phyloP scores from a whole-genome alignment of 2,888 invertebrate species.

The Tortrix viridana region DNA sequence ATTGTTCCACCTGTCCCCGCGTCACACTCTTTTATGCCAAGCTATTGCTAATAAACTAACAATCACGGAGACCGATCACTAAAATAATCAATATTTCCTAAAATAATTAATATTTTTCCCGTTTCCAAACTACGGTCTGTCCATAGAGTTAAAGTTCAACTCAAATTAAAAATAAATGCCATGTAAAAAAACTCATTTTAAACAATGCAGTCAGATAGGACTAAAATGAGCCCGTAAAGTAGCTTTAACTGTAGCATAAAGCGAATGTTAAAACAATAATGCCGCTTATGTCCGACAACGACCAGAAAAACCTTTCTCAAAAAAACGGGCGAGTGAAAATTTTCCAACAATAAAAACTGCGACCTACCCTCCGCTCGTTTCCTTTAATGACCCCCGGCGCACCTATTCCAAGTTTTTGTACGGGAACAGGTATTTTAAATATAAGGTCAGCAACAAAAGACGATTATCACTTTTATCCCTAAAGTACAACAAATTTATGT shows the following conservation, averaged over 20 bases:
- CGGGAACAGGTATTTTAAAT: constrained; percentile 36
- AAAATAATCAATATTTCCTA: too few species aligned
- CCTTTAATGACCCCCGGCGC: constrained; percentile 33
- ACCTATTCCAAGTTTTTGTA: constrained; percentile 35
- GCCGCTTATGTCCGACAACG: constrained; percentile 26
- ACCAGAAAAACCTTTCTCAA: constrained; percentile 18
- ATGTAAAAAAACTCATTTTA: background rate
- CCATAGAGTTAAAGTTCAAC: too few species aligned
- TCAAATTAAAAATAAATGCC: background rate
- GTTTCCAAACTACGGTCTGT: too few species aligned
- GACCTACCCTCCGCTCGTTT: constrained; percentile 30
- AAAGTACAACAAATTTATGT: constrained; percentile 18
- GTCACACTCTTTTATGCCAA: too few species aligned
- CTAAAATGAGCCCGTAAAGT: constrained; percentile 20
- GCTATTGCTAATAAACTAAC: too few species aligned
- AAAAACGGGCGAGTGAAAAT: constrained; percentile 30
- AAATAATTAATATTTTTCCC: too few species aligned
- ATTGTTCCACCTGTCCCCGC: too few species aligned
- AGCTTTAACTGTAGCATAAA: constrained; percentile 26
- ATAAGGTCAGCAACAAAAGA: constrained; percentile 36
- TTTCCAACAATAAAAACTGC: constrained; percentile 33
- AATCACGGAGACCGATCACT: too few species aligned
- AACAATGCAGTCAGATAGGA: constrained; percentile 21
- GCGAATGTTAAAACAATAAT: constrained; percentile 34
- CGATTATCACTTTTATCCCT: constrained; percentile 35